Evolutionary conservation across 2,888 invertebrate species (phyloP).

Genomic region (Napeogenes inachia): DNA sequence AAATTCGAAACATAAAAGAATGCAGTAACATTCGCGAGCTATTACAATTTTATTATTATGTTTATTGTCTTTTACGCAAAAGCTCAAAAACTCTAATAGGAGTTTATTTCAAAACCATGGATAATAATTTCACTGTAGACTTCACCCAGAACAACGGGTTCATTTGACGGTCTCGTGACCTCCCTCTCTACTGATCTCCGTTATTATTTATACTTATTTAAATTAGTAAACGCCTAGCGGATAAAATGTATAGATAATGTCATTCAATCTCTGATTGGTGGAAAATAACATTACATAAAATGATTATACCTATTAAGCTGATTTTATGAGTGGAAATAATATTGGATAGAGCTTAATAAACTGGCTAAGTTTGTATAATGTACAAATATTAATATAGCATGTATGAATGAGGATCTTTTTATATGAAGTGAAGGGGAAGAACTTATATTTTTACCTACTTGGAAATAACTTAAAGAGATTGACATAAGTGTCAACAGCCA

Average conservation of each 20-base stretch:
- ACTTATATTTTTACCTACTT: no score
- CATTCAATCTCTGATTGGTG: background rate
- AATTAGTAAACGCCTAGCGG: constrained; percentile 6
- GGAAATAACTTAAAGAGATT: background rate
- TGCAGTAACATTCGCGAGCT: background rate
- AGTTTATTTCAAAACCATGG: constrained; percentile 1
- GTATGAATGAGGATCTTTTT: no score
- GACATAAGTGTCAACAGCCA: background rate
- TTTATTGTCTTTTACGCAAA: constrained; percentile 2
- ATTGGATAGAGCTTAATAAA: no score
- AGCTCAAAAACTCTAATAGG: constrained; percentile 2
- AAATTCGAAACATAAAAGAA: constrained; percentile 1
- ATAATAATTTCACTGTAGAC: background rate
- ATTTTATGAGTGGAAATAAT: no score
- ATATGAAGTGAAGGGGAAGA: no score
- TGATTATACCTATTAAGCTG: no score
- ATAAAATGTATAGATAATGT: background rate
- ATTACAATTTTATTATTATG: constrained; percentile 4
- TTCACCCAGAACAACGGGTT: constrained; percentile 19
- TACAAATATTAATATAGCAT: no score
- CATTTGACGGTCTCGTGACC: constrained; percentile 48
- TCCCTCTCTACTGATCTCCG: constrained; percentile 47
- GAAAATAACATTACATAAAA: background rate
- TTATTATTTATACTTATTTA: constrained; percentile 49
- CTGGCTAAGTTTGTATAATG: no score